Evolutionary conservation across 2,888 invertebrate genomes (phyloP).

Genomic region (Chymomyza amoena): DNA sequence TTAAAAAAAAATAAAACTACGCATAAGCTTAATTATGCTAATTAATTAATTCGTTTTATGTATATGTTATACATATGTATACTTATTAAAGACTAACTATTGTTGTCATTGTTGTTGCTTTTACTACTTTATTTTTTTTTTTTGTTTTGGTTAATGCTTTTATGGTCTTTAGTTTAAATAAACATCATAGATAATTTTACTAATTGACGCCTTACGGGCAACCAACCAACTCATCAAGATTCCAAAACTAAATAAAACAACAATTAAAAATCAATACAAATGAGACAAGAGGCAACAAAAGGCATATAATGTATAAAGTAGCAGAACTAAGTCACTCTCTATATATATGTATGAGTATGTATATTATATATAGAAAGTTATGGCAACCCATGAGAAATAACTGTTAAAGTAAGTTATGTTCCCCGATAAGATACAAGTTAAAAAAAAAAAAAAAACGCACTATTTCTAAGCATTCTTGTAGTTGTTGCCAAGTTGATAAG

Average conservation of each 20-base stretch:
- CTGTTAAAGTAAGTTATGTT: not conserved
- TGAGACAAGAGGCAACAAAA: not conserved
- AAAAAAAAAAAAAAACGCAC: not conserved
- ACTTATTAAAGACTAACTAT: not conserved
- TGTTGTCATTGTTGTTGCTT: no score
- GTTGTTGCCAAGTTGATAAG: constrained; percentile 69
- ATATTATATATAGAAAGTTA: constrained; percentile 7
- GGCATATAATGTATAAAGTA: not conserved
- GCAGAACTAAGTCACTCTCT: no score
- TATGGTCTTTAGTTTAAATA: constrained; percentile 29
- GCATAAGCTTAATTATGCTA: constrained; percentile 61
- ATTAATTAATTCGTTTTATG: constrained; percentile 59
- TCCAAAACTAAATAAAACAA: not conserved
- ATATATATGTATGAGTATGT: not conserved
- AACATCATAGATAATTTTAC: not conserved
- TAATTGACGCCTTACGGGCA: not conserved
- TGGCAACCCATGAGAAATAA: not conserved
- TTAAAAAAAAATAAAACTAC: not conserved
- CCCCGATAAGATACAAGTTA: not conserved
- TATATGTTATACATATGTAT: constrained; percentile 4
- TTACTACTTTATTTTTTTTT: no score
- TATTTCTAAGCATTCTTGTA: not conserved
- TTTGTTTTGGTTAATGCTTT: no score
- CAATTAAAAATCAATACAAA: constrained; percentile 14
- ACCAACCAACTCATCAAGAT: not conserved